Evolutionary conservation across 2,113 vertebrate genomes (phyloP).

Genomic region (Mugil cephalus): DNA sequence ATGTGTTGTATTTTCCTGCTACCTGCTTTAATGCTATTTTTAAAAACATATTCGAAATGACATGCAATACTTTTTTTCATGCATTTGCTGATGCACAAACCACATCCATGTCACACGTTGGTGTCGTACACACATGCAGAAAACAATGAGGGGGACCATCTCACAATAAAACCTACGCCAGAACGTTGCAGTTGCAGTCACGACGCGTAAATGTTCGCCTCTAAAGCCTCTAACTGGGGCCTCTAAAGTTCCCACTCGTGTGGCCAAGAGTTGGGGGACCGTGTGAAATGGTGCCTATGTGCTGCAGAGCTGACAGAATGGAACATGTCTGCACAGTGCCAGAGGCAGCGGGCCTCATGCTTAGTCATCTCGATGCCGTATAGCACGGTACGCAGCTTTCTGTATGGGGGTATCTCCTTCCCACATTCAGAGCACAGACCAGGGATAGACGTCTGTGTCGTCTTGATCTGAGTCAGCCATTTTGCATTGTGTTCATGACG

Average conservation of each 20-base stretch:
- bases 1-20: conserved; percentile 1
- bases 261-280: conserved; percentile 61
- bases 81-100: conserved; percentile 8
- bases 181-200: conserved; percentile 9
- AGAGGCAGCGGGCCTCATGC: conserved; percentile 69
- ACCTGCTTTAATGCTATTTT: too few species aligned
- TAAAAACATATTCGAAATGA: not conserved
- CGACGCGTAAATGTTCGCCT: conserved; percentile 17
- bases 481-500: not conserved
- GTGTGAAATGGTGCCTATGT: conserved; percentile 74
- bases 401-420: conserved; percentile 37
- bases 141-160: not conserved
- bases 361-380: conserved; percentile 70
- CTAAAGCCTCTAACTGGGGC: conserved; percentile 37
- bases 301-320: conserved; percentile 75
- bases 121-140: not conserved
- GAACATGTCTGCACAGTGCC: conserved; percentile 78
- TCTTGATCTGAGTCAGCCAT: conserved; percentile 36
- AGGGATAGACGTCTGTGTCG: not conserved
- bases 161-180: not conserved
- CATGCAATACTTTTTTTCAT: not conserved
- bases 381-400: conserved; percentile 31
- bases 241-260: conserved; percentile 66
- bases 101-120: too few species aligned
- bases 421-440: conserved; percentile 9